These are phyloP conservation scores for Antheraea yamamai DNA, from an alignment of 2,888 invertebrate species.

Conservation along the genomic window DNA sequence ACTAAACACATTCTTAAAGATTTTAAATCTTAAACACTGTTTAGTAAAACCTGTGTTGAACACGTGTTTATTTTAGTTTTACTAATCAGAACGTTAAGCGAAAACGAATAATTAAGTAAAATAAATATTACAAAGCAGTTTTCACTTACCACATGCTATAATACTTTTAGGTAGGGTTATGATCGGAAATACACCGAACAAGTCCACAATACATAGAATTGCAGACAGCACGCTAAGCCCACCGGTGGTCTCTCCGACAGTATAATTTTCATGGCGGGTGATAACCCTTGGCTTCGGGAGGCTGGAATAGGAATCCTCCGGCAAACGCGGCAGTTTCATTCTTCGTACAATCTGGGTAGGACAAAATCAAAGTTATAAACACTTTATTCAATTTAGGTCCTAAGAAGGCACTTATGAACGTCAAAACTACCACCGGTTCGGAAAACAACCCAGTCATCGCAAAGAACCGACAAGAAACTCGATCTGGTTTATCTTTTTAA, in stretches of 20 bases:
- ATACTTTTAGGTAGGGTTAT: constrained; percentile 89
- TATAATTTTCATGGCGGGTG: constrained; percentile 49
- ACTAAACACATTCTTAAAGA: no score
- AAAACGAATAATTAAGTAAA: no score
- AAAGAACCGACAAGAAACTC: no score
- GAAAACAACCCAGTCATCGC: no score
- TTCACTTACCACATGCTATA: constrained; percentile 85
- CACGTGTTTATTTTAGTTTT: no score
- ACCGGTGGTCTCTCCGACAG: constrained; percentile 56
- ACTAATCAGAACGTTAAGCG: no score
- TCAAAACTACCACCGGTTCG: no score
- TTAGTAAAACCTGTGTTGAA: no score
- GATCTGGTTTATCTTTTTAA: no score
- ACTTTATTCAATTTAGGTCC: no score
- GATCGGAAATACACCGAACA: constrained; percentile 92
- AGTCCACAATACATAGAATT: constrained; percentile 88
- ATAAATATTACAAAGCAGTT: neutral
- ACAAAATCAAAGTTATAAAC: neutral
- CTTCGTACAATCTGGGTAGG: neutral
- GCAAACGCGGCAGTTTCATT: neutral
- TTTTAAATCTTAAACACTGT: no score
- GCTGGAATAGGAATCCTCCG: neutral
- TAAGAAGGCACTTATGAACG: no score
- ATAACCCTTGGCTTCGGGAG: constrained; percentile 34
- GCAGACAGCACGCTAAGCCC: constrained; percentile 87